A percentile compares a stretch with the other conserved stretches of the same genome.
Conservation (phyloP, 2,888 invertebrate species). For the Ophraella communa region DNA sequence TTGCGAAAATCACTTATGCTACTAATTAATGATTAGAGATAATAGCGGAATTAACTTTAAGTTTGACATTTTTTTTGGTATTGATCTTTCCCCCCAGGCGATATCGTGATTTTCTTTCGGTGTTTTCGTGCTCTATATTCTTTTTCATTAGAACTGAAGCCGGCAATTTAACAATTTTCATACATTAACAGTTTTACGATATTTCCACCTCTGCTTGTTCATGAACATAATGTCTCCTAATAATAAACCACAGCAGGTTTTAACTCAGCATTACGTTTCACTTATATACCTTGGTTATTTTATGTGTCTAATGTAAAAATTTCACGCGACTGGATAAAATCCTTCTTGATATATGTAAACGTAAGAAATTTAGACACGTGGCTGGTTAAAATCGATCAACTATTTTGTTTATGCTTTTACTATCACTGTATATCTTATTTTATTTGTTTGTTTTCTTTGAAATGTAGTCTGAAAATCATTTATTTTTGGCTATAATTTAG, state of each 20-base stretch:
- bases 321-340: not conserved
- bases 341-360: not conserved
- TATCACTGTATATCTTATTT: no score
- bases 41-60: no score
- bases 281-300: not conserved
- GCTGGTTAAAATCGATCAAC: not conserved
- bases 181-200: slow-evolving; percentile 4
- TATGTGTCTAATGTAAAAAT: not conserved
- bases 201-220: slow-evolving; percentile 2
- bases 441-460: no score
- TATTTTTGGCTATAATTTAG: no score
- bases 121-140: not conserved
- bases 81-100: not conserved
- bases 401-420: no score
- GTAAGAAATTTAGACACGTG: not conserved
- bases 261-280: not conserved
- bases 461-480: no score
- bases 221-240: slow-evolving; percentile 1
- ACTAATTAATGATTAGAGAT: no score
- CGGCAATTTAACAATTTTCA: slow-evolving; percentile 6
- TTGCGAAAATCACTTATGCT: no score
- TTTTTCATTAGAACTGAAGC: not conserved
- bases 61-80: not conserved
- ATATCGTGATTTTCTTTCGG: not conserved
- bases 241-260: not conserved